Evolutionary conservation across 2,797 vertebrate genomes (phyloP), one percentile per base, ranked within the genome.

Genomic region (Microcaecilia unicolor): DNA sequence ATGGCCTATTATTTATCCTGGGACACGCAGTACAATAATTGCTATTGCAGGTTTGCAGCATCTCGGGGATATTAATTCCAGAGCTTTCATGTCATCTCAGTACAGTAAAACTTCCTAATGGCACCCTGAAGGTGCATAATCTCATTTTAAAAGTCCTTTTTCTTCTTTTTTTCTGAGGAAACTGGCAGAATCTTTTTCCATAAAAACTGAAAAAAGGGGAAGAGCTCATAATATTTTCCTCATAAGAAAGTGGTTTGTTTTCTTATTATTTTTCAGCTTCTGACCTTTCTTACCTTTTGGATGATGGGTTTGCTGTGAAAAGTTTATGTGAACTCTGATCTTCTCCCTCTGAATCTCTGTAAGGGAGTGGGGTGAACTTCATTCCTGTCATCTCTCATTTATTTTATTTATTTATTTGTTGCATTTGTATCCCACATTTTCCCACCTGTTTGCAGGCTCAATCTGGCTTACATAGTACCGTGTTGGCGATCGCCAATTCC

Each of bases 51-150:
- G 80, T 85, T 81, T 76, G 71, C 73, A 83, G 70, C 81, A 74
- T 83, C 83, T 82, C 83, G 74, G 79, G 83, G 81, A 84, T 84
- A 85, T 85, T 85, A 85, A 85, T 85, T 85, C 83, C 81, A 79
- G 78, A 80, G 79, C 76, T 81, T 74, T 79, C 80, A 78, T 80
- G 83, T 77, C 83, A 85, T 83, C 81, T 83, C 76, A 76, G 80
- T 80, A 84, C 81, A 84, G 76, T 85, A 85, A 85, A 85, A 84
- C 81, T 84, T 85, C 83, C 83, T 83, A 85, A 85, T 85, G 78
- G 81, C 67, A 82, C 83, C 83, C 83, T 77, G 83, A 85, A 85
- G 83, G 83, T 83, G 81, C 83, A 81, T 78, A 81, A 80, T 82
- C 83, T 85, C 83, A 78, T 84, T 85, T 80, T 72, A 78, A 81